Evolutionary conservation across 2,888 invertebrate genomes (phyloP), one percentile per base, ranked within the genome.

Genomic region (Kryphioiulus occultus): DNA sequence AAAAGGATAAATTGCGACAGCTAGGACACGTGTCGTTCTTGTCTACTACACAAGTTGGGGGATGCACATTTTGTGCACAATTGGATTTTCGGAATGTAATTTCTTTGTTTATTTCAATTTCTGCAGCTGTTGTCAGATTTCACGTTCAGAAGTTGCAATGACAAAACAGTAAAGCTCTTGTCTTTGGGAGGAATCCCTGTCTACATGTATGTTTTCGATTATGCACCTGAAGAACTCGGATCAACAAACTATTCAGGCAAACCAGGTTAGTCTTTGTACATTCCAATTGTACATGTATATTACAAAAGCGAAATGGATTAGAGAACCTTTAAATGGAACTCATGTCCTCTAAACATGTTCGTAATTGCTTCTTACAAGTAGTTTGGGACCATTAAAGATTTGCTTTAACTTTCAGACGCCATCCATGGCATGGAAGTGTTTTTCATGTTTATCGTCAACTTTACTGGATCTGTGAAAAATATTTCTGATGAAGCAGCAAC

Each of bases 131-230:
- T n/a, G 10, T 85, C 85, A 10, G 85, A 85, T 5, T n/a, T n/a
- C 19, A 19, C 5, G 35, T 26, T 84, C 19, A 84, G 30, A 32
- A 35, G 30, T 84, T 39, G 35, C 42, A 85, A 42, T 35, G 85
- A 85, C 17, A 22, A 39, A 42, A 85, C 85, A 15, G 35, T 85
- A 4, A 85, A 39, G 15, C 85, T 85, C 3, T 12, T 85, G 9
- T 22, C 85, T 7, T 12, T 7, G 7, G 35, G 26, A 4, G 26
- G 30, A 7, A 19, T 35, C 3, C 30, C 85, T 84, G 85, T 84
- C n/a, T 84, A 84, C 35, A 32, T 84, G 26, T 84, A 84, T 84
- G 35, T 84, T 30, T 30, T 84, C 5, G 35, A 35, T 85, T 39
- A 85, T 30, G 10, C 39, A 15, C 9, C 85, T 22, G 22, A 83